These are phyloP conservation scores for Bombus polaris DNA, from an alignment of 1,140 invertebrate genomes.

Conservation along the genomic window DNA sequence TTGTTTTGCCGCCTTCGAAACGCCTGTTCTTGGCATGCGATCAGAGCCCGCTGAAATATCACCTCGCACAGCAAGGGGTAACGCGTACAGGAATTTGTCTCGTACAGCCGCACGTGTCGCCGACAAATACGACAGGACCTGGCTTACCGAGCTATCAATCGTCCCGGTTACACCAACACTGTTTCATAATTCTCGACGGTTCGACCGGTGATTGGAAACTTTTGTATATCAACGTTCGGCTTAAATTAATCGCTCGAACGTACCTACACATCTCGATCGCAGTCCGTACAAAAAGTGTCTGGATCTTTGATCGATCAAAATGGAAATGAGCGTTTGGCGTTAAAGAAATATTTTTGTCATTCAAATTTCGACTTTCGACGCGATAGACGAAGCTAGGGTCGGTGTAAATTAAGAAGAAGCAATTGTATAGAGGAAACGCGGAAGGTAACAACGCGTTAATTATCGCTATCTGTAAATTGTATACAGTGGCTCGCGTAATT, in stretches of 20 bases:
- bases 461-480: not conserved
- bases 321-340: no score
- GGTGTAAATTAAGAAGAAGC: not conserved
- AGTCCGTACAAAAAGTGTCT: no score
- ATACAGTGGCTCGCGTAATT: not conserved
- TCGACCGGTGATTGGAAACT: no score
- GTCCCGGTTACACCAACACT: not conserved
- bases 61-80: not conserved
- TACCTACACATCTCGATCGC: no score
- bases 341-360: no score
- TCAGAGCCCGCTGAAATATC: constrained; percentile 29
- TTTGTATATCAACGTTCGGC: no score
- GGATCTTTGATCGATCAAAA: no score
- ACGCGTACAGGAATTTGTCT: constrained; percentile 28
- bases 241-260: no score
- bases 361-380: no score
- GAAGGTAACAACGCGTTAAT: not conserved
- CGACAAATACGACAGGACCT: not conserved
- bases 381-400: no score
- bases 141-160: not conserved
- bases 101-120: constrained; percentile 14
- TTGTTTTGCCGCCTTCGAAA: not conserved
- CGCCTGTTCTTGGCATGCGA: constrained; percentile 20
- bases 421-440: not conserved
- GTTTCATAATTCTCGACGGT: not conserved